A percentile compares a stretch with the other conserved stretches of the same genome.
These are phyloP conservation scores for Drosophila mettleri DNA, from an alignment of 2,888 invertebrate species.

Conservation along the genomic window DNA sequence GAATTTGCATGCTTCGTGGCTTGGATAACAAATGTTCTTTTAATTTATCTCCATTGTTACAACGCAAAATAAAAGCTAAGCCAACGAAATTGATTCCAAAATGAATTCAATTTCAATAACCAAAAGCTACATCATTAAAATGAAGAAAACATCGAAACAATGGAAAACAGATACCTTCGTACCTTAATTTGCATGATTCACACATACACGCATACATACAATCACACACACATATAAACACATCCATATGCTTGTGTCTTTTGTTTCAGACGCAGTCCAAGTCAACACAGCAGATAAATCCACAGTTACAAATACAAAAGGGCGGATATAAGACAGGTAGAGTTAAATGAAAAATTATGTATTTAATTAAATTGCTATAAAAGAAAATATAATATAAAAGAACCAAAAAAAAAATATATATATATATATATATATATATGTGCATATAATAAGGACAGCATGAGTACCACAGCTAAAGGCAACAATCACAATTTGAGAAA, in stretches of 20 bases:
- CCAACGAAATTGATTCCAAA: constrained; percentile 37
- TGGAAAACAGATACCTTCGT: constrained; percentile 44
- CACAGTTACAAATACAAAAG: constrained; percentile 34
- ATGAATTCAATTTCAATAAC: constrained; percentile 36
- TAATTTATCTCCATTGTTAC: constrained; percentile 39
- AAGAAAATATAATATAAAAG: constrained; percentile 15
- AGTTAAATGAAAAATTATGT: constrained; percentile 41
- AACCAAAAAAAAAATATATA: background rate
- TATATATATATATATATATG: too few species aligned
- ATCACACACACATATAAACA: background rate
- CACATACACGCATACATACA: background rate
- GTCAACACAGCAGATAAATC: constrained; percentile 40
- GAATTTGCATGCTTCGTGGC: background rate
- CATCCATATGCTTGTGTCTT: background rate
- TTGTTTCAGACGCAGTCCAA: constrained; percentile 24
- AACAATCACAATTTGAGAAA: too few species aligned
- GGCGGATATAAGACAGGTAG: background rate
- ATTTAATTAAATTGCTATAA: constrained; percentile 56
- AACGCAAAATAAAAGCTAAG: constrained; percentile 16
- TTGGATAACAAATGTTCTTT: background rate
- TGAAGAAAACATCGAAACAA: constrained; percentile 39
- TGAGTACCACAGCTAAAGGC: too few species aligned
- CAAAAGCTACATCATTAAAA: constrained; percentile 38
- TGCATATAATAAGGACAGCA: background rate
- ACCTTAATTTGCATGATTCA: constrained; percentile 58